Conservation (phyloP, 1,140 invertebrate genomes). For the Oryctes rhinoceros region DNA sequence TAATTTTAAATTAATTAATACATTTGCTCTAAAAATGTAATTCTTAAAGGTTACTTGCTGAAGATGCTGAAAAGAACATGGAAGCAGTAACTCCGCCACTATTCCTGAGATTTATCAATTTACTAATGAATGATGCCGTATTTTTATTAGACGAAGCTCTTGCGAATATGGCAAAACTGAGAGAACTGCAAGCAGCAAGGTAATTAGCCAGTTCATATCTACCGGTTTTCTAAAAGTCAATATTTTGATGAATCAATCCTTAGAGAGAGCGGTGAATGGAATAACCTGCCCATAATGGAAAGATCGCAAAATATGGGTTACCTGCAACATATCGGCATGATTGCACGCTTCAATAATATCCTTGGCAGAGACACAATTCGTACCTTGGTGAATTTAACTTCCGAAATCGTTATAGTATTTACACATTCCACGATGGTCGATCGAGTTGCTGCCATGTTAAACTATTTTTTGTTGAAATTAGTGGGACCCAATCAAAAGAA, state of each 20-base stretch:
- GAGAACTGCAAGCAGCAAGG: slow-evolving; percentile 76
- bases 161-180: slow-evolving; percentile 83
- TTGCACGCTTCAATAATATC: slow-evolving; percentile 93
- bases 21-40: background rate
- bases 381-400: slow-evolving; percentile 83
- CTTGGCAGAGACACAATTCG: slow-evolving; percentile 89
- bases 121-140: slow-evolving; percentile 96
- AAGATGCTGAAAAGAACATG: slow-evolving; percentile 86
- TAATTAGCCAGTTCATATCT: slow-evolving; percentile 56
- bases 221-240: background rate
- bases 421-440: slow-evolving; percentile 92
- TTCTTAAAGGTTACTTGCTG: slow-evolving; percentile 72
- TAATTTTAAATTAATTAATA: too few relatives aligned
- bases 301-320: slow-evolving; percentile 78
- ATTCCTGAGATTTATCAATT: slow-evolving; percentile 93
- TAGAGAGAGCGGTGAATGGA: slow-evolving; percentile 82
- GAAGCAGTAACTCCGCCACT: slow-evolving; percentile 89
- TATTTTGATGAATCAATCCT: slow-evolving; percentile 47
- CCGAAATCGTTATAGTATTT: slow-evolving; percentile 87
- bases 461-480: slow-evolving; percentile 91
- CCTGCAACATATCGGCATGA: slow-evolving; percentile 81
- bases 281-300: slow-evolving; percentile 74
- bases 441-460: slow-evolving; percentile 92
- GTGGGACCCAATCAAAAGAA: slow-evolving; percentile 89
- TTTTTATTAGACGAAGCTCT: slow-evolving; percentile 93